Evolutionary conservation across 2,113 vertebrate species (phyloP), one percentile per base, ranked within the genome.

Genomic region (Alexandromys fortis): DNA sequence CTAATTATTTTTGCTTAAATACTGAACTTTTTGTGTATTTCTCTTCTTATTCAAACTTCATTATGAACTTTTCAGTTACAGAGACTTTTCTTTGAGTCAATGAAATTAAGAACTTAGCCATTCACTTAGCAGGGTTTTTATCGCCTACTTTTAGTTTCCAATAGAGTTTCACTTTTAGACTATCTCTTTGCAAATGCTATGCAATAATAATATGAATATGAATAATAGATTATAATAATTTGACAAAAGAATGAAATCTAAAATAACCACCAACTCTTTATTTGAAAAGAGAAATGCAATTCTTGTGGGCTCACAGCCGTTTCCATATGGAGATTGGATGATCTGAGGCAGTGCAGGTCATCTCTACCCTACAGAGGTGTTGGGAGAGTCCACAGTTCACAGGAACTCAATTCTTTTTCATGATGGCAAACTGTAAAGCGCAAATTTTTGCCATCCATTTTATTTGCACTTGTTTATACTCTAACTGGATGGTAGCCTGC

Each of bases 201-300:
- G 3, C 26, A 55, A 81, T 65, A 45, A 76, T 58, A 76, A 63
- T 52, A 52, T 70, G 17, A 35, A 58, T 45, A 4, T 58, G 4
- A 95, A 55, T 19, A 68, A 30, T 68, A 58, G 19, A 63, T 89
- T 91, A 90, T 72, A 91, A 76, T 78, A 83, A 65, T 75, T 79
- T 87, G 7, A 3, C 28, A 79, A 90, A 79, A 67, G 0, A 33
- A 76, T 58, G 82, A 63, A 78, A 83, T 92, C 12, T 91, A 7
- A 89, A 10, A n/a, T 95, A 72, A 94, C 38, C 2, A 70, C 26
- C 86, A 30, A 58, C 5, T 63, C 86, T 94, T 94, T 90, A 91
- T 9, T 83, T 87, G 42, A 70, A 87, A 90, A 35, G 45, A 58
- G 30, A 94, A 76, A 90, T 86, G 19, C 24, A 16, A 63, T 30